Evolutionary conservation across 2,113 vertebrate genomes (phyloP).

Genomic region (Cettia cetti): DNA sequence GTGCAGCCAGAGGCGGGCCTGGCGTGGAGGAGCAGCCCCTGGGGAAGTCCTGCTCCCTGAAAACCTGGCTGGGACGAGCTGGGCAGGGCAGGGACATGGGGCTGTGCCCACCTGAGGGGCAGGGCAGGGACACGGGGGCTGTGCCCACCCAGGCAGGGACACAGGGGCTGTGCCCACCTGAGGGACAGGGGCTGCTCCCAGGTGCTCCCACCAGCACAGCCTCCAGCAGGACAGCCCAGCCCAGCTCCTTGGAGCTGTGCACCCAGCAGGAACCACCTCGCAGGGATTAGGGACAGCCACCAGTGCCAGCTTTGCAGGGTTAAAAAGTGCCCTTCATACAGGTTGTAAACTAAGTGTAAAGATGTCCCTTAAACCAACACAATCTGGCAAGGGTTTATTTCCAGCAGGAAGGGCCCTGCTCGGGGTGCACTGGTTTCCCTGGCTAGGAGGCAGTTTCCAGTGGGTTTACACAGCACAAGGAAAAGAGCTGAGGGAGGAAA

Average conservation of each 20-base stretch:
- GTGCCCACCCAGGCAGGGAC: no score
- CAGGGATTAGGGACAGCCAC: background rate
- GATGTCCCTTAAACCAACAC: background rate
- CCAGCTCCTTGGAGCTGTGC: background rate
- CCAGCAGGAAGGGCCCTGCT: background rate
- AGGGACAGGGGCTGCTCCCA: background rate
- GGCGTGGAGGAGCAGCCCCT: background rate
- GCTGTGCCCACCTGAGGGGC: background rate
- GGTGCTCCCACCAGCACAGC: background rate
- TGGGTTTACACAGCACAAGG: background rate
- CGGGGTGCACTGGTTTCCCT: background rate
- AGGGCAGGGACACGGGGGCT: no score
- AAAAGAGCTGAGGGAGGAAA: background rate
- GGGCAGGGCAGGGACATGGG: background rate
- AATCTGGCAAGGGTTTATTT: background rate
- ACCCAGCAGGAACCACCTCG: background rate
- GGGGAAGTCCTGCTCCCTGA: background rate
- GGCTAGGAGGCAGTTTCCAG: background rate
- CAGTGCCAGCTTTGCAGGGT: background rate
- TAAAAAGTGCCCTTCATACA: background rate
- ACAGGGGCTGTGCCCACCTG: background rate
- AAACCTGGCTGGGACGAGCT: background rate
- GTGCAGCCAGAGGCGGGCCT: background rate
- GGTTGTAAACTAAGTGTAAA: background rate
- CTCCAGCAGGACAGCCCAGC: background rate